Evolutionary conservation across 1,140 invertebrate species (phyloP), one percentile per base, ranked within the genome.

Genomic region (Acromyrmex charruanus): DNA sequence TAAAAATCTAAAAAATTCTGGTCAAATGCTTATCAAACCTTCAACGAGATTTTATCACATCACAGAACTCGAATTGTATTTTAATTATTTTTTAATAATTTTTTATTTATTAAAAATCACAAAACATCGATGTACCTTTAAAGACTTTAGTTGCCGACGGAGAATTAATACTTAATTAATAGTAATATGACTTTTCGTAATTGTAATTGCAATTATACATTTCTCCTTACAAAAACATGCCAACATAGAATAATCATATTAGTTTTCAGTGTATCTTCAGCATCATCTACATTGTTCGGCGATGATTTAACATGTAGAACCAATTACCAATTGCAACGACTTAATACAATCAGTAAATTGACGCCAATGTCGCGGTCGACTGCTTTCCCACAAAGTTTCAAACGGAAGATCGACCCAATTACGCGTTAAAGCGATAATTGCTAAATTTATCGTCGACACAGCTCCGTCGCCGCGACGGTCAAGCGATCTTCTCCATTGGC

Each of bases 321-420:
- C 92, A 93, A 93, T 94, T 93, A 86, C 85, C 92, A 90, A 94
- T 92, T 91, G 85, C 88, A 79, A 39, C 72, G 81, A 63, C 55
- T 89, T 86, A 82, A 91, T 93, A 91, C 92, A 93, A 94, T 94
- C 93, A 92, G 88, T 77, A 92, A 94, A 94, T 94, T 94, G 92
- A 81, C 91, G 91, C 68, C 91, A 94, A 94, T 94, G 93, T 91
- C 91, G 91, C 91, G 92, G 92, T 93, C 93, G 92, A 88, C 79
- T 89, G 91, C 89, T 94, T 94, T 94, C 94, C 93, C 94, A 94
- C 94, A 94, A 94, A 90, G 81, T 89, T 71, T 87, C 87, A 58
- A 86, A 66, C 85, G 81, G 88, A 80, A 88, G 90, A 91, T 92
- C 88, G 91, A 89, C 81, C 86, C 92, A 93, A 94, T 94, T 94